Conservation (phyloP, 2,113 vertebrate species). For the Peromyscus californicus region DNA sequence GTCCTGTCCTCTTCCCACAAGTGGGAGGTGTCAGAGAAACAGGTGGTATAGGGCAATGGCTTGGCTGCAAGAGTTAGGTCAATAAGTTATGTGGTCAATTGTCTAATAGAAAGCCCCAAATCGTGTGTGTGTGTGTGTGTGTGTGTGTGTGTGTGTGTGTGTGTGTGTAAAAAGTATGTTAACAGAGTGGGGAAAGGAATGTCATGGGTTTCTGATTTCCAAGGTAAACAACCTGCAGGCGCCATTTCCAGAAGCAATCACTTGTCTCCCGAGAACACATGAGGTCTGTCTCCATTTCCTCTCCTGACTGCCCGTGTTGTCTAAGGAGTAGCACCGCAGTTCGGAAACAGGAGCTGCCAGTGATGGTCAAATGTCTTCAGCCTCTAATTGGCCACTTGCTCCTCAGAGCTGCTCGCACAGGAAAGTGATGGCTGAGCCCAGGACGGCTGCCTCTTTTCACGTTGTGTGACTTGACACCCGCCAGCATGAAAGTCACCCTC, state of each 20-base stretch:
- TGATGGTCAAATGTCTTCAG: constrained; percentile 66
- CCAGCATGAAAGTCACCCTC: constrained; percentile 75
- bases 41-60: background rate
- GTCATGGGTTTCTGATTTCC: background rate
- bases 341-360: constrained; percentile 13
- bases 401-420: constrained; percentile 21
- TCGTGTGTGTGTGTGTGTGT: background rate
- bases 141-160: background rate
- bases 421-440: constrained; percentile 71
- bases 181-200: constrained; percentile 38
- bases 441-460: constrained; percentile 64
- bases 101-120: background rate
- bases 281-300: background rate
- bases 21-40: background rate
- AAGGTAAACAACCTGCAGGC: constrained; percentile 16
- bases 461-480: constrained; percentile 71
- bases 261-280: background rate
- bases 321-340: constrained; percentile 47
- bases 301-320: background rate
- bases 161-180: background rate
- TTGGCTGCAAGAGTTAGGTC: background rate
- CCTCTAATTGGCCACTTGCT: constrained; percentile 82
- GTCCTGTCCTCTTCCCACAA: background rate
- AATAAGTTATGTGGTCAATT: background rate
- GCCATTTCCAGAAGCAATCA: background rate